Percentiles rank a stretch among this genome's conserved stretches.
Conservation (phyloP, 64 coral and sea anemone genomes). For the Porites australiensis region DNA sequence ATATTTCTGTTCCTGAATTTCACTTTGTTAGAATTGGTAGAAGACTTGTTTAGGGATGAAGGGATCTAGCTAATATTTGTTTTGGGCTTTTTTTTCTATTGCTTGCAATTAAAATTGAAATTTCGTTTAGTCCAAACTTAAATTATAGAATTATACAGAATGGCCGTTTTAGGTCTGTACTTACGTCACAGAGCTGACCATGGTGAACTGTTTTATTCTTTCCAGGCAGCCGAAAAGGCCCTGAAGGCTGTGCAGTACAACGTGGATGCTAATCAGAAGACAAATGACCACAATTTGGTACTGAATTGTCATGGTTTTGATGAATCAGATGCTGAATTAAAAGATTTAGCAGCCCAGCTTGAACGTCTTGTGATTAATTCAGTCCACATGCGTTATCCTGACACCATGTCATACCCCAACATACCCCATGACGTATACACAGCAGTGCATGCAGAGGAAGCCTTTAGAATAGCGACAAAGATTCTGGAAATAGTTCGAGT, state of each 20-base stretch:
- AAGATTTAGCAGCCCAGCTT: neutral
- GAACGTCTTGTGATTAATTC: constrained; percentile 42
- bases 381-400: constrained; percentile 74
- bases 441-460: neutral
- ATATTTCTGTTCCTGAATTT: too few relatives aligned
- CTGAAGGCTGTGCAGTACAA: constrained; percentile 72
- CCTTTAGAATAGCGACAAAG: neutral
- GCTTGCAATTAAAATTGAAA: too few relatives aligned
- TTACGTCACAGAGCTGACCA: too few relatives aligned
- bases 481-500: constrained; percentile 7
- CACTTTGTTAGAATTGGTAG: too few relatives aligned
- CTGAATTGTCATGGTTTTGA: constrained; percentile 41
- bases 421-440: constrained; percentile 48
- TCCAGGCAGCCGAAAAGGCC: constrained; percentile 74
- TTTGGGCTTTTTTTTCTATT: too few relatives aligned
- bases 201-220: neutral
- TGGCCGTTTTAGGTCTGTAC: too few relatives aligned
- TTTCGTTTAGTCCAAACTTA: too few relatives aligned
- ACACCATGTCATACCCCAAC: constrained; percentile 29
- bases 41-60: too few relatives aligned
- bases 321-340: constrained; percentile 9
- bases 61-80: too few relatives aligned
- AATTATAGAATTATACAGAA: too few relatives aligned
- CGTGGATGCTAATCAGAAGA: constrained; percentile 64
- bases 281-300: constrained; percentile 48